Evolutionary conservation across 2,888 invertebrate species (phyloP).

Genomic region (Andrena bicolor): DNA sequence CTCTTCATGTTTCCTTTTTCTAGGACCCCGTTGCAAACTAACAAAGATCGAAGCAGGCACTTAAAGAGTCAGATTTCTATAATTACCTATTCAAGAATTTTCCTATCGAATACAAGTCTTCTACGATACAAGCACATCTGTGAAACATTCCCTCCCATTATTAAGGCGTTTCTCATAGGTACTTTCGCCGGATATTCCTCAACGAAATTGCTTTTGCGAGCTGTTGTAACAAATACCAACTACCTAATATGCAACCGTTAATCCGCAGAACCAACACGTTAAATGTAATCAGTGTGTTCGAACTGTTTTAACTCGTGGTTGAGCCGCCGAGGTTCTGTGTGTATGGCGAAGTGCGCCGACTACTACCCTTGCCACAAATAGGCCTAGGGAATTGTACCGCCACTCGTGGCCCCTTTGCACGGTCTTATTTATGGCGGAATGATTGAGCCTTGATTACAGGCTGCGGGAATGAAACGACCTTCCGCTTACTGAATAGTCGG

Average conservation of each 20-base stretch:
- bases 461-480: conserved; percentile 43
- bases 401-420: conserved; percentile 35
- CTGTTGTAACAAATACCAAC: background rate
- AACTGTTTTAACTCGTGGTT: background rate
- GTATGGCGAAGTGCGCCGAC: conserved; percentile 34
- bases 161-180: conserved; percentile 19
- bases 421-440: conserved; percentile 62
- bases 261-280: conserved; percentile 22
- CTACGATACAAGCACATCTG: no score
- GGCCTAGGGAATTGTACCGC: conserved; percentile 45
- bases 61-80: no score
- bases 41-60: no score
- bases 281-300: background rate
- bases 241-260: conserved; percentile 7
- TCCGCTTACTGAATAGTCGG: conserved; percentile 44
- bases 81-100: no score
- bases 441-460: conserved; percentile 63
- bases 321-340: conserved; percentile 8
- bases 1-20: no score
- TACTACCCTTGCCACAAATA: conserved; percentile 31
- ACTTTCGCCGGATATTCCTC: conserved; percentile 18
- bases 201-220: background rate
- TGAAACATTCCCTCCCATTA: background rate
- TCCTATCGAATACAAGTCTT: no score
- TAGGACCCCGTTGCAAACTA: no score